These are phyloP conservation scores for Anthonomus grandis DNA, from an alignment of 1,140 invertebrate species.

Conservation along the genomic window DNA sequence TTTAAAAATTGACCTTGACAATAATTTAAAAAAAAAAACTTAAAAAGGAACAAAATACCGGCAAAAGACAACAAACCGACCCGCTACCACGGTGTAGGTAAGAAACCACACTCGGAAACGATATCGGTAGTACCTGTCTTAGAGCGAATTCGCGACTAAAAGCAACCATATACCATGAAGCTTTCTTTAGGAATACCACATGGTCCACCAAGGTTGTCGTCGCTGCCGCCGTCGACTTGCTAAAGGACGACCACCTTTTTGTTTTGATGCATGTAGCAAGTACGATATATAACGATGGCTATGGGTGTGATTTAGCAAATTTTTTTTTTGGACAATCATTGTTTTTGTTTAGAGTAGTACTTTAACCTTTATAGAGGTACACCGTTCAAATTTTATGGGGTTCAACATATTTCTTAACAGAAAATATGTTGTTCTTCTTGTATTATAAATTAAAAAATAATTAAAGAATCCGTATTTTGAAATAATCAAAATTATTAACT, in stretches of 20 bases:
- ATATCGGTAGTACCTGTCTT: background rate
- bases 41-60: background rate
- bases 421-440: too few species aligned
- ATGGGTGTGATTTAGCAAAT: too few species aligned
- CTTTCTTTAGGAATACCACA: constrained; percentile 20
- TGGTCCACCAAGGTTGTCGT: constrained; percentile 11
- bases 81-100: constrained; percentile 3
- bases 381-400: background rate
- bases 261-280: constrained; percentile 19
- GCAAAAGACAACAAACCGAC: background rate
- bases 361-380: too few species aligned
- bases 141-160: constrained; percentile 14
- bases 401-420: background rate
- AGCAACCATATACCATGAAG: background rate
- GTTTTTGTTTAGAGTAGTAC: background rate
- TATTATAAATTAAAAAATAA: too few species aligned
- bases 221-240: too few species aligned
- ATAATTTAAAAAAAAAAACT: background rate
- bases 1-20: background rate
- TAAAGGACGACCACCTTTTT: constrained; percentile 25
- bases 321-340: too few species aligned
- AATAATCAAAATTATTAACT: too few species aligned
- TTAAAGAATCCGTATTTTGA: too few species aligned
- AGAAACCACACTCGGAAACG: constrained; percentile 13
- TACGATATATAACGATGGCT: too few species aligned